Percentiles rank a stretch among this genome's conserved stretches.
Evolutionary conservation across 2,888 invertebrate species (phyloP).

Genomic region (Ganaspis brasiliensis): DNA sequence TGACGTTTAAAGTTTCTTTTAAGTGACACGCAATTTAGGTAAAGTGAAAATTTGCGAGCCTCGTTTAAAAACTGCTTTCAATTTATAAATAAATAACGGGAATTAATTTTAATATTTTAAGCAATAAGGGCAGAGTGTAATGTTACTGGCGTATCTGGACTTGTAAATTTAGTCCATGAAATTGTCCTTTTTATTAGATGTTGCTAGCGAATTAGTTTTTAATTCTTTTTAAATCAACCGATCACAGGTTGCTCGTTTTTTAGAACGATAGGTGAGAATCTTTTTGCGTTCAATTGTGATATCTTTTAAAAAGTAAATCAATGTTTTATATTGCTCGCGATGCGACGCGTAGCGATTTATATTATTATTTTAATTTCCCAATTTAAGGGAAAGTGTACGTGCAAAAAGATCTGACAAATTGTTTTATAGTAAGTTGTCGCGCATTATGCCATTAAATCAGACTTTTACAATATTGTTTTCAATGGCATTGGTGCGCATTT

Average conservation of each 20-base stretch:
- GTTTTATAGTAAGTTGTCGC: constrained; percentile 16
- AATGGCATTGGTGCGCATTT: constrained; percentile 18
- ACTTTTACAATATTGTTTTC: constrained; percentile 15
- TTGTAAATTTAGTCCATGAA: constrained; percentile 8
- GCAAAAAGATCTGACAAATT: constrained; percentile 29
- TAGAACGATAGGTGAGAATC: constrained; percentile 19
- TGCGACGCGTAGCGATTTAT: not conserved
- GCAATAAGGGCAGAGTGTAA: constrained; percentile 40
- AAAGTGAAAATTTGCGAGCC: not conserved
- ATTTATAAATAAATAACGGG: not conserved
- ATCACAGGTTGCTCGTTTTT: not conserved
- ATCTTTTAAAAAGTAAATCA: constrained; percentile 33
- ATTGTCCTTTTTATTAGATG: constrained; percentile 50
- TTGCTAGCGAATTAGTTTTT: constrained; percentile 54
- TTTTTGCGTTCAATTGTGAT: constrained; percentile 41
- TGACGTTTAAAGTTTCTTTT: too few species aligned
- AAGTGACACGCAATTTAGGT: too few species aligned
- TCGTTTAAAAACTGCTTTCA: not conserved
- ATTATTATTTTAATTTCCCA: constrained; percentile 3
- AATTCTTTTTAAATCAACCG: constrained; percentile 44
- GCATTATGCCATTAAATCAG: not conserved
- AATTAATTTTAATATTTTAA: constrained; percentile 26
- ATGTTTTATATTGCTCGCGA: constrained; percentile 28
- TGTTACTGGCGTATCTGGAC: constrained; percentile 3
- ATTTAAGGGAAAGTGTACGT: not conserved